Evolutionary conservation across 2,113 vertebrate genomes (phyloP), one percentile per base, ranked within the genome.

Genomic region (Leiothrix lutea): DNA sequence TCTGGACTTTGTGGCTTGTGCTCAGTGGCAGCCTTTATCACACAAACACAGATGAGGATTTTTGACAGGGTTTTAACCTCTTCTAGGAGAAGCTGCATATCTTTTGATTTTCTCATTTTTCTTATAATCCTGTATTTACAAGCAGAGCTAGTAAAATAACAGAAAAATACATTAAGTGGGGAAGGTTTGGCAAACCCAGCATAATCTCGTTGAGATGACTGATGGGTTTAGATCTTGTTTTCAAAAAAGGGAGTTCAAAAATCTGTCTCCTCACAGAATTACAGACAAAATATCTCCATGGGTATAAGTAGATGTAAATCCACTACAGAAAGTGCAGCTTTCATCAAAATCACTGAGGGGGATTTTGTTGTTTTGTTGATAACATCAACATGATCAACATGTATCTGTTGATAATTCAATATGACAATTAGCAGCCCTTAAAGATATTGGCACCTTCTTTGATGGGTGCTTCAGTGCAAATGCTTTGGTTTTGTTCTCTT

Each of bases 1-100:
- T 77, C 72, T 88, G 80, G 66, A 69, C 50, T 73, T 75, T 21
- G 48, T 86, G 73, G 35, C 48, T 92, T 58, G 51, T 58, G 31
- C 44, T 54, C 48, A 24, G 35, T 62, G 22, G n/a, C 36, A 58
- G 62, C 33, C 67, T 95, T 91, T 96, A 92, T 94, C 87, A 67
- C 80, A 79, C 51, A 91, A 94, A 84, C 33, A 56, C 93, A 92
- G 80, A 91, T 71, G 65, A 47, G 84, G 56, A 47, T 78, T 97
- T 91, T 72, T 92, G 78, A 80, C 72, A 72, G 36, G 38, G 45
- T 73, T 92, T 95, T 86, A 94, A 77, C 84, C 71, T 82, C 71
- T 82, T 64, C n/a, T 61, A 53, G 64, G 42, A 93, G 50, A 91
- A 20, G 42, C 69, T 40, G 73, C 1, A 0, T 81, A 80, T 84